Conservation (phyloP, 1,140 invertebrate genomes). For the Drosophila setifemur region DNA sequence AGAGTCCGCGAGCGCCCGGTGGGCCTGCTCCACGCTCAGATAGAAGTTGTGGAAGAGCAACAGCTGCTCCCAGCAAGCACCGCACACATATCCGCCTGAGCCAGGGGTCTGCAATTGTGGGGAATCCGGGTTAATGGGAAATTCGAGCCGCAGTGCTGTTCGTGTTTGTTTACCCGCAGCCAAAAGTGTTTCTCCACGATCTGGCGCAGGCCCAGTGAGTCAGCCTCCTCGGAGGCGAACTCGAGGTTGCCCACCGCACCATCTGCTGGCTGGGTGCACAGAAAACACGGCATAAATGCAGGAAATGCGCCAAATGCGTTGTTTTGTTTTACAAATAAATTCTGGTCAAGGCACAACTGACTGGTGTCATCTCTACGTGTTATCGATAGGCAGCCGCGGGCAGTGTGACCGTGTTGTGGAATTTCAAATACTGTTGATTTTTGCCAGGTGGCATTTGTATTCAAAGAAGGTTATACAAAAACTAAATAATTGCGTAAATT, state of each 20-base stretch:
- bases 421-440: background rate
- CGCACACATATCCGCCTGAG: slow-evolving; percentile 43
- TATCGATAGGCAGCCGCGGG: slow-evolving; percentile 8
- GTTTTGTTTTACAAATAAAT: background rate
- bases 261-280: slow-evolving; percentile 42
- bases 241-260: slow-evolving; percentile 32
- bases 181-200: slow-evolving; percentile 69
- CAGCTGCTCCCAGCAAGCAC: slow-evolving; percentile 56
- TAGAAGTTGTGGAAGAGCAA: slow-evolving; percentile 62
- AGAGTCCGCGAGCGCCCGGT: slow-evolving; percentile 12
- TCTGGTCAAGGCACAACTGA: slow-evolving; percentile 2
- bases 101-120: slow-evolving; percentile 20
- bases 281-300: slow-evolving; percentile 30
- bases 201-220: slow-evolving; percentile 25
- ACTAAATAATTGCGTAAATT: too few relatives aligned
- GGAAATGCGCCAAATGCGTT: slow-evolving; percentile 8
- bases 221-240: slow-evolving; percentile 47
- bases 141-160: background rate
- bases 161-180: slow-evolving; percentile 44
- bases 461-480: too few relatives aligned
- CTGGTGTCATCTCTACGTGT: background rate
- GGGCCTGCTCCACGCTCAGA: slow-evolving; percentile 48
- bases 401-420: background rate
- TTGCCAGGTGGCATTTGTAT: too few relatives aligned
- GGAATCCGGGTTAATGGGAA: background rate